Evolutionary conservation across 1,140 invertebrate genomes (phyloP).

Genomic region (Tetramorium parvispinum): DNA sequence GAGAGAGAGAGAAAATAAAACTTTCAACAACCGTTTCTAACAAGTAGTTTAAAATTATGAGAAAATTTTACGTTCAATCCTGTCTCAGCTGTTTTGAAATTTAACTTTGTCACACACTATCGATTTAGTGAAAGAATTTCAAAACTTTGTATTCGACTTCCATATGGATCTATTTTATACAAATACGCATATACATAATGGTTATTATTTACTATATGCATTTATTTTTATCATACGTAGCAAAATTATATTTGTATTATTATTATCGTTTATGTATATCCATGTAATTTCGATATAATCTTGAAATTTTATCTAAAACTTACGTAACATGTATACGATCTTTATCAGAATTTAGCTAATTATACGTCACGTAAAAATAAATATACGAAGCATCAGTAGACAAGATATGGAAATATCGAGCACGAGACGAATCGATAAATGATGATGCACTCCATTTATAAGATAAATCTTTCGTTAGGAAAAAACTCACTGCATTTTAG

Average conservation of each 20-base stretch:
- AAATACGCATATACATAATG: background rate
- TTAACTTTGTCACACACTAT: background rate
- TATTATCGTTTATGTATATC: background rate
- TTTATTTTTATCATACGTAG: background rate
- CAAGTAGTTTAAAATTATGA: background rate
- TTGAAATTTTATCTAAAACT: background rate
- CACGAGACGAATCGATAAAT: background rate
- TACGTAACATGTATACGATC: background rate
- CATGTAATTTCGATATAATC: background rate
- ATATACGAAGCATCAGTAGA: background rate
- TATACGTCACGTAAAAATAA: background rate
- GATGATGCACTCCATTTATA: background rate
- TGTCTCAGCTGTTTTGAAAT: background rate
- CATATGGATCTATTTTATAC: background rate
- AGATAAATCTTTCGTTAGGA: background rate
- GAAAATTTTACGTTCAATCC: background rate
- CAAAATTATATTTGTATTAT: background rate
- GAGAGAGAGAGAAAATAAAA: background rate
- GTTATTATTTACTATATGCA: background rate
- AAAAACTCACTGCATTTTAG: constrained; percentile 72
- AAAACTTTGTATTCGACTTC: background rate
- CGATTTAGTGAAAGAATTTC: background rate
- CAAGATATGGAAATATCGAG: background rate
- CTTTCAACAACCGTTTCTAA: background rate
- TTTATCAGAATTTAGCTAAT: background rate